These are phyloP conservation scores for Lemur catta DNA, from an alignment of 2,797 vertebrate genomes.

Conservation along the genomic window DNA sequence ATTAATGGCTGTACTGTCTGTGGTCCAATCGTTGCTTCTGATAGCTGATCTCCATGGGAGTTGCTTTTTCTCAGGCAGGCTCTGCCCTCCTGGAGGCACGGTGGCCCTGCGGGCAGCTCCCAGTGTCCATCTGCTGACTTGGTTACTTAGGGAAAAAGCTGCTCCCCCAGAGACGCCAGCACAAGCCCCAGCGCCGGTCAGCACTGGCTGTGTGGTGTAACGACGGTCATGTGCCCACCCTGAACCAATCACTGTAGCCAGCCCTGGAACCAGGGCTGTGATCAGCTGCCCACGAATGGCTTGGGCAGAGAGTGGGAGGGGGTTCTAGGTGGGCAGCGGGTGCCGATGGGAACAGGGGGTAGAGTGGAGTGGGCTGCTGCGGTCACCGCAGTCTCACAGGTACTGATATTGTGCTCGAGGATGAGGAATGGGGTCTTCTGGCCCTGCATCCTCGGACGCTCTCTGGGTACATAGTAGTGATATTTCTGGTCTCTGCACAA, in stretches of 20 bases:
- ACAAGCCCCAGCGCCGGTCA: background rate
- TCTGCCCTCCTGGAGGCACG: background rate
- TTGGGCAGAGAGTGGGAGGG: background rate
- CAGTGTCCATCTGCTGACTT: accelerated
- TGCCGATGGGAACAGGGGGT: background rate
- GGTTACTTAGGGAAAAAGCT: background rate
- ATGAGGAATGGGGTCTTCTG: accelerated
- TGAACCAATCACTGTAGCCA: background rate
- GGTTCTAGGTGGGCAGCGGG: accelerated
- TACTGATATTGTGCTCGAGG: background rate
- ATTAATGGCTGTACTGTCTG: background rate
- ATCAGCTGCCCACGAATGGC: accelerated
- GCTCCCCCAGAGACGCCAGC: too few species aligned
- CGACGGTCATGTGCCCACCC: accelerated
- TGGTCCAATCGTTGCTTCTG: background rate
- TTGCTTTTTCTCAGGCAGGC: background rate
- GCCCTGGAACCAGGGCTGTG: too few species aligned
- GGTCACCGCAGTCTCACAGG: accelerated
- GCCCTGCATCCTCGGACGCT: accelerated
- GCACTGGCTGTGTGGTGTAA: accelerated
- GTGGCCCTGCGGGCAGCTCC: background rate
- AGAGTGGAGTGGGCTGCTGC: background rate
- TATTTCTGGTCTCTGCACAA: background rate
- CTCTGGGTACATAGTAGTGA: accelerated
- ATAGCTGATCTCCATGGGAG: too few species aligned